These are phyloP conservation scores for Apamea crenata DNA, from an alignment of 2,888 invertebrate genomes.

Conservation along the genomic window DNA sequence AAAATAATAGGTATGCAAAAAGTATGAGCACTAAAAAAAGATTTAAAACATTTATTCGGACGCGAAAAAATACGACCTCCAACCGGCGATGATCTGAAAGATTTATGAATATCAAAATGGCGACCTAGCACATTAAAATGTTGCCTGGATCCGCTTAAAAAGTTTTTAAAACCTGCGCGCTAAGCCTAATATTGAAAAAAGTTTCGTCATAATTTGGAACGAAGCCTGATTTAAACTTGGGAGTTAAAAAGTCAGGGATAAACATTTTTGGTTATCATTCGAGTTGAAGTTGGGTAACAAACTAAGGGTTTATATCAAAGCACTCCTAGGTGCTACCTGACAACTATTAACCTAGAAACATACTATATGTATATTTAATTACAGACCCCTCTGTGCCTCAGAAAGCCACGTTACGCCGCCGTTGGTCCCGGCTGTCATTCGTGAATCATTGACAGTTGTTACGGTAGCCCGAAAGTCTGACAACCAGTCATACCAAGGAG, in stretches of 20 bases:
- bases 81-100: slow-evolving; percentile 21
- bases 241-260: slow-evolving; percentile 3
- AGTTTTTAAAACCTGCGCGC: slow-evolving; percentile 13
- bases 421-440: too few relatives aligned
- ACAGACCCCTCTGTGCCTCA: too few relatives aligned
- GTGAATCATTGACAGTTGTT: too few relatives aligned
- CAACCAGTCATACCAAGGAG: too few relatives aligned
- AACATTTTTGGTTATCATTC: neutral
- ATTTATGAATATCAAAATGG: slow-evolving; percentile 35
- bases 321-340: neutral
- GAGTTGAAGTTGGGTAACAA: neutral
- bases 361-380: too few relatives aligned
- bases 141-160: slow-evolving; percentile 24
- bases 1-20: slow-evolving; percentile 1
- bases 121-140: slow-evolving; percentile 6
- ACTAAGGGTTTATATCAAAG: neutral
- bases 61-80: slow-evolving; percentile 11
- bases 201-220: slow-evolving; percentile 18
- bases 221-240: neutral
- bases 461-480: too few relatives aligned
- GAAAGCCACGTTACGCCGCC: too few relatives aligned
- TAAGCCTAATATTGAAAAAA: slow-evolving; percentile 39
- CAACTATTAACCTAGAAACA: neutral
- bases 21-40: neutral
- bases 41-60: neutral